A percentile compares a stretch with the other conserved stretches of the same genome.
Conservation (phyloP, 2,797 vertebrate genomes). For the Sebastes wilsoni region DNA sequence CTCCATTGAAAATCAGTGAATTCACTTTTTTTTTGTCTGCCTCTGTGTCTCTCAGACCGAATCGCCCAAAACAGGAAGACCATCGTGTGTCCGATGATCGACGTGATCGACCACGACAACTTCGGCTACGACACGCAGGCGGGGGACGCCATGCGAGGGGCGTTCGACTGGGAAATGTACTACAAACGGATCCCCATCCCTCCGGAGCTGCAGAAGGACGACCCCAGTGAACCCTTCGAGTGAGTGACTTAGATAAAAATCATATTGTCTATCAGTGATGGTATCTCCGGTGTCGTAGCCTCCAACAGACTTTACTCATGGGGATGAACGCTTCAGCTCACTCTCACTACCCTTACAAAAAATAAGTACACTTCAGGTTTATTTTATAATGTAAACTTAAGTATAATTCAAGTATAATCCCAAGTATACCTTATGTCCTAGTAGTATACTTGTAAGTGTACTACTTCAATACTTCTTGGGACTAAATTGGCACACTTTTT, state of each 20-base stretch:
- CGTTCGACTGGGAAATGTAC: conserved; percentile 99
- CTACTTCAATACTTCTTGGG: too few relatives aligned
- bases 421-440: too few relatives aligned
- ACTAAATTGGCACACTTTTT: too few relatives aligned
- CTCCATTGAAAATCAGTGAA: not conserved
- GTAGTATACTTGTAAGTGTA: too few relatives aligned
- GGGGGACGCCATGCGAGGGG: conserved; percentile 95
- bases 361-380: too few relatives aligned
- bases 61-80: conserved; percentile 93
- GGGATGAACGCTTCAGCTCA: not conserved
- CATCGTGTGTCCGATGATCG: conserved; percentile 97
- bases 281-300: not conserved
- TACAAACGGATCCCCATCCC: conserved; percentile 98
- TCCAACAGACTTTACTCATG: not conserved
- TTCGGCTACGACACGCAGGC: conserved; percentile 97
- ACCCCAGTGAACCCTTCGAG: conserved; percentile 94
- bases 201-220: conserved; percentile 86
- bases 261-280: not conserved
- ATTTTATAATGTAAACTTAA: too few relatives aligned
- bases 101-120: conserved; percentile 95
- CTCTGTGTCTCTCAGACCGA: conserved; percentile 82
- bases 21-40: conserved; percentile 13
- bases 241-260: conserved; percentile 76
- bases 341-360: not conserved
- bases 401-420: too few relatives aligned